phyloP scores from a whole-genome alignment of 1,140 invertebrate species.

The Prorops nasuta region DNA sequence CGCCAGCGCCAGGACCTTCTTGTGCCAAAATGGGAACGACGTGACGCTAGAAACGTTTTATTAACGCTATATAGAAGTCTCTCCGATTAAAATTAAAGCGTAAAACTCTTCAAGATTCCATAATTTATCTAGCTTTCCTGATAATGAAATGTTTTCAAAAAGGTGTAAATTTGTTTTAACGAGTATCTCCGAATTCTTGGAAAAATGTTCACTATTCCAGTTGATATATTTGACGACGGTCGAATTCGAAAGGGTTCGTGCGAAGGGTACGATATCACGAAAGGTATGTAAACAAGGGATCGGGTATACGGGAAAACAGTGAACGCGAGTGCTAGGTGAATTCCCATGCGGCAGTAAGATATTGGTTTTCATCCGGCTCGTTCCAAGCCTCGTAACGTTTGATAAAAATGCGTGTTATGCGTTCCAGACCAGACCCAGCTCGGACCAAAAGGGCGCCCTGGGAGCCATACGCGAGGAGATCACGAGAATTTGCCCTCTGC shows the following conservation, averaged over 20 bases:
- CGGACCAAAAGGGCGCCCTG: conserved; percentile 48
- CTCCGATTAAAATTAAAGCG: too few relatives aligned
- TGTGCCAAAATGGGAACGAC: conserved; percentile 13
- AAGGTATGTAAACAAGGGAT: conserved; percentile 35
- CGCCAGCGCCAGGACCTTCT: too few relatives aligned
- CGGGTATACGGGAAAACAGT: not conserved
- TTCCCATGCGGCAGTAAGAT: conserved; percentile 50
- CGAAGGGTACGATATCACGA: conserved; percentile 12
- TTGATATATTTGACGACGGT: too few relatives aligned
- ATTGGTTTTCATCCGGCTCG: conserved; percentile 56
- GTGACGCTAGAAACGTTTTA: conserved; percentile 13
- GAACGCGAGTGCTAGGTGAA: conserved; percentile 19
- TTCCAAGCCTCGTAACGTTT: conserved; percentile 55
- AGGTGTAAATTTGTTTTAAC: too few relatives aligned
- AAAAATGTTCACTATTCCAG: too few relatives aligned
- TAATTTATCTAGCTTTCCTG: too few relatives aligned
- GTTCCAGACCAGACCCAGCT: conserved; percentile 44
- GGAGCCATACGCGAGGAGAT: conserved; percentile 52
- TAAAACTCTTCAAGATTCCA: too few relatives aligned
- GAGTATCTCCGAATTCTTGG: too few relatives aligned
- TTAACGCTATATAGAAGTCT: not conserved
- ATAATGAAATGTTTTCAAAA: too few relatives aligned
- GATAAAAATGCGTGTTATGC: conserved; percentile 58
- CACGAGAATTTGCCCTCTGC: conserved; percentile 52
- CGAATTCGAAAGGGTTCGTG: not conserved